These are phyloP conservation scores for Otis tarda DNA, from an alignment of 2,113 vertebrate genomes.

Conservation along the genomic window DNA sequence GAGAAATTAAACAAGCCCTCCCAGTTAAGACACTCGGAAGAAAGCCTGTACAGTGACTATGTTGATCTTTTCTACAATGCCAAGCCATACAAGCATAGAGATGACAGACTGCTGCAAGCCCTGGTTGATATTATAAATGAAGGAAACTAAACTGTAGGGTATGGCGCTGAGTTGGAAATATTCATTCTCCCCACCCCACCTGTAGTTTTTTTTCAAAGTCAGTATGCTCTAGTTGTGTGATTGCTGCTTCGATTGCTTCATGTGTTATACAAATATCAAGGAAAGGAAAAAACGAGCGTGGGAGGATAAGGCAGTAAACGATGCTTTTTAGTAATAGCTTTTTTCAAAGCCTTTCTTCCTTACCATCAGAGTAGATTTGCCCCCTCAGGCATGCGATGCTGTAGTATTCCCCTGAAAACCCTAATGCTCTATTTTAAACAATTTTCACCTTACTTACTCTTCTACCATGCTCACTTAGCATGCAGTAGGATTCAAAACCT, in stretches of 20 bases:
- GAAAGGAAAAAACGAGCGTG: not conserved
- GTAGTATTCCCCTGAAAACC: not conserved
- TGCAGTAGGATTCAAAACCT: slow-evolving; percentile 33
- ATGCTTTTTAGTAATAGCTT: not conserved
- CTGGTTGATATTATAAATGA: slow-evolving; percentile 87
- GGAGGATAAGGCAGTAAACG: slow-evolving; percentile 28
- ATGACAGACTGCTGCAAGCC: slow-evolving; percentile 91
- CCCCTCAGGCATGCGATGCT: slow-evolving; percentile 37
- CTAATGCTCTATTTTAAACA: not conserved
- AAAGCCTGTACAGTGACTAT: slow-evolving; percentile 88
- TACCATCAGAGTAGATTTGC: slow-evolving; percentile 9
- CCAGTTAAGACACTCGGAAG: slow-evolving; percentile 74
- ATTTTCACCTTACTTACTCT: not conserved
- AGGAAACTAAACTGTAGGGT: slow-evolving; percentile 66
- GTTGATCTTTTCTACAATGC: slow-evolving; percentile 89
- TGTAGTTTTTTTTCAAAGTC: slow-evolving; percentile 41
- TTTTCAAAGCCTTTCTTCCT: slow-evolving; percentile 44
- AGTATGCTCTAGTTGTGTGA: slow-evolving; percentile 47
- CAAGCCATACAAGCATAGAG: slow-evolving; percentile 91
- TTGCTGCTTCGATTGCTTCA: slow-evolving; percentile 63
- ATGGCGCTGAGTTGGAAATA: slow-evolving; percentile 65
- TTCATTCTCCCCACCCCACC: slow-evolving; percentile 36
- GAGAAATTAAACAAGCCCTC: slow-evolving; percentile 86
- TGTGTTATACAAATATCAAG: slow-evolving; percentile 35
- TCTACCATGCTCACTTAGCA: not conserved